Evolutionary conservation across 1,140 invertebrate genomes (phyloP), one percentile per base, ranked within the genome.

Genomic region (Rhopalosiphum maidis): DNA sequence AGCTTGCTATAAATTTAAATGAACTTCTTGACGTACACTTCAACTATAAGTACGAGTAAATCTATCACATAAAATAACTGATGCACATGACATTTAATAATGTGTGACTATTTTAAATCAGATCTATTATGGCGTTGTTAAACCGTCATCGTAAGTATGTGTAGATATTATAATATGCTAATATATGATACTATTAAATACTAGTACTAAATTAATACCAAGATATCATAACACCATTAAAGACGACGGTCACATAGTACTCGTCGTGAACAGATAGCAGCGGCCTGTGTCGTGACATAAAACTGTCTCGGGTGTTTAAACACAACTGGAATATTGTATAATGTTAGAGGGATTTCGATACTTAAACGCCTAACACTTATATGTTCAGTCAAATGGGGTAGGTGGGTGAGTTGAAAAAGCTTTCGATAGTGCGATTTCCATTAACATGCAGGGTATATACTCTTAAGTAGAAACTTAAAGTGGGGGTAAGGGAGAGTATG

Each of bases 351-450:
- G 55, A 91, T 91, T 91, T 91, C 90, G 55, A 91, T 83, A 82
- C 68, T 77, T 83, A 91, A 91, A 43, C 30, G 22, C 41, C 37
- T 30, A 89, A 89, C 41, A 68, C 89, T 60, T 41, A 37, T 88
- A 25, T 8, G 35, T 41, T 23, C 51, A 23, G 88, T 41, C 37
- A 2, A 68, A n/a, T 22, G 86, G 46, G 23, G 37, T 43, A 3
- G 83, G 83, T 55, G 48, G 22, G 51, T 43, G 88, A 35, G 88
- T 54, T 51, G 89, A 90, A 90, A 90, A 90, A 90, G 89, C 89
- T 90, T 90, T 90, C 89, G 89, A 90, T 90, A 90, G 89, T 83
- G 30, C 90, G 68, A 82, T 82, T 92, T 92, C 90, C 90, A 92
- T 92, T 92, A 92, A 92, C 90, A 92, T 41, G 68, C 22, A 43